Evolutionary conservation across 2,797 vertebrate species (phyloP).

Genomic region (Urocyon cinereoargenteus): DNA sequence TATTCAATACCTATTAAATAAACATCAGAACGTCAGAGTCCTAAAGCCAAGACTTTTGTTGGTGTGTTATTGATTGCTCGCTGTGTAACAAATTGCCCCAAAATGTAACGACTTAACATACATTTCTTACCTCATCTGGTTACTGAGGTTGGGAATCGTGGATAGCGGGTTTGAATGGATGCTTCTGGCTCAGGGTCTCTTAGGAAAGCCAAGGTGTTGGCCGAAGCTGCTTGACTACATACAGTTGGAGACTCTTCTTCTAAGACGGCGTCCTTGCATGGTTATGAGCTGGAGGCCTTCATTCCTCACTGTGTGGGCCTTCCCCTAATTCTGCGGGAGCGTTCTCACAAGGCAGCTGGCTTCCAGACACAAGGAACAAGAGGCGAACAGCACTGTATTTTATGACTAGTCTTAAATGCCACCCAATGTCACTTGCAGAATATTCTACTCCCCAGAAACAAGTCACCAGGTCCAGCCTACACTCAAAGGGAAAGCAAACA

Average conservation of each 20-base stretch:
- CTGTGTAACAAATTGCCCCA: neutral
- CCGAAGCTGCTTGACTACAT: neutral
- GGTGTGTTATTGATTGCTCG: neutral
- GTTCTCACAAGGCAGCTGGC: neutral
- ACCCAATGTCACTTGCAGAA: neutral
- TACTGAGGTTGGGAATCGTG: neutral
- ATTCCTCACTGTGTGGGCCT: neutral
- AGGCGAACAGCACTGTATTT: no score
- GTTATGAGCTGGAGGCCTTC: neutral
- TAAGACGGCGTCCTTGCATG: rapidly evolving
- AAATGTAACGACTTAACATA: neutral
- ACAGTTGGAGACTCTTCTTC: neutral
- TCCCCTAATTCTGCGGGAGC: neutral
- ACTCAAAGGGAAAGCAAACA: neutral
- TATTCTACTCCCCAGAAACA: neutral
- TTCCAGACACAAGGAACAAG: neutral
- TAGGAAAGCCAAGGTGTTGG: neutral
- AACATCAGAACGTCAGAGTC: neutral
- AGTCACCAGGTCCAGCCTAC: neutral
- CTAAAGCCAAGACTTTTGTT: neutral
- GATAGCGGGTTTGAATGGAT: neutral
- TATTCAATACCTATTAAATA: neutral
- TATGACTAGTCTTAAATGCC: neutral
- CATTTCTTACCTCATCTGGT: neutral
- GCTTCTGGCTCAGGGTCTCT: neutral